Percentiles rank a stretch among this genome's conserved stretches.
Evolutionary conservation across 2,888 invertebrate genomes (phyloP).

Genomic region (Siphlonurus alternatus): DNA sequence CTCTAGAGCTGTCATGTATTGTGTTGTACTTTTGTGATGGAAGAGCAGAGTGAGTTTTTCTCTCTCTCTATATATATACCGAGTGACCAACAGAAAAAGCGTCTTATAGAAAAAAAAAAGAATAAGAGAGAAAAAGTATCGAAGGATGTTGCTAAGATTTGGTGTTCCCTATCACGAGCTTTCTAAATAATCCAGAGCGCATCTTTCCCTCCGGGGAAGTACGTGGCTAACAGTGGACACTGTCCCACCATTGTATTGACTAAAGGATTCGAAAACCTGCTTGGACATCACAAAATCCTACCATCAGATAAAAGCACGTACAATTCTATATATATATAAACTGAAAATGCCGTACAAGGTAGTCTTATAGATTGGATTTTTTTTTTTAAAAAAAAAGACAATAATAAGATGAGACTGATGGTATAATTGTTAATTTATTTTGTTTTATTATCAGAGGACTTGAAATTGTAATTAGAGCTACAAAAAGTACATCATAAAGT

Average conservation of each 20-base stretch:
- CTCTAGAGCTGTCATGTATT: neutral
- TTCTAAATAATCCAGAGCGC: conserved; percentile 1
- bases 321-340: no score
- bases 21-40: neutral
- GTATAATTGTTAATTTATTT: no score
- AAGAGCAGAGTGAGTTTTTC: neutral
- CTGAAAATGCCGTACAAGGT: no score
- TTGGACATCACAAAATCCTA: conserved; percentile 1
- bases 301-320: conserved; percentile 3
- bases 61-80: neutral
- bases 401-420: no score
- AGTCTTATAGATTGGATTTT: neutral
- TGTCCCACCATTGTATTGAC: conserved; percentile 3
- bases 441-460: no score
- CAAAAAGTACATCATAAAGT: no score
- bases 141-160: neutral
- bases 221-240: neutral
- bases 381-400: neutral
- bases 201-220: neutral
- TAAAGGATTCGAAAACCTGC: conserved; percentile 3
- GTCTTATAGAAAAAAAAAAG: neutral
- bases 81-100: neutral
- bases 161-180: neutral
- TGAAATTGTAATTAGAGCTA: no score
- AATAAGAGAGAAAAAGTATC: neutral